Conservation (phyloP, 1,140 invertebrate species). For the Cotesia glomerata region DNA sequence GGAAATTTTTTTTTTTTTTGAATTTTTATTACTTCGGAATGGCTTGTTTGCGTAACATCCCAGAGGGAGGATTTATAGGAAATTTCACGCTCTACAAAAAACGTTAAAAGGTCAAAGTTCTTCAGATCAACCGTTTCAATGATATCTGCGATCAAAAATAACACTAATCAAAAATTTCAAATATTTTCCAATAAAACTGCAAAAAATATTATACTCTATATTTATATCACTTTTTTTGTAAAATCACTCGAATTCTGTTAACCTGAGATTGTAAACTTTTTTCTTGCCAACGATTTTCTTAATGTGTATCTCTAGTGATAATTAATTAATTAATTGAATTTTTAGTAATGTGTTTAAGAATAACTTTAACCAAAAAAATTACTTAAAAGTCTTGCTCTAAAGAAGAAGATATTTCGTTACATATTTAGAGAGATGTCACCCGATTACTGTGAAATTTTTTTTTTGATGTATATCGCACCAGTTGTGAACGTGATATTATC, state of each 20-base stretch:
- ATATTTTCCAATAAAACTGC: background rate
- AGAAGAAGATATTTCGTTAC: too few species aligned
- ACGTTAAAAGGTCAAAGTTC: background rate
- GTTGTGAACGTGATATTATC: slow-evolving; percentile 49
- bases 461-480: too few species aligned
- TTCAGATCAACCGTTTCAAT: background rate
- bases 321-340: too few species aligned
- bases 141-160: background rate
- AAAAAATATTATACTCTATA: background rate
- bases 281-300: too few species aligned
- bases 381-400: too few species aligned
- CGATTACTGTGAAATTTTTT: too few species aligned
- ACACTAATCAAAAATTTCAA: background rate
- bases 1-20: background rate
- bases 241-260: background rate
- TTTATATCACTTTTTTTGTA: background rate
- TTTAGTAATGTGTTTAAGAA: too few species aligned
- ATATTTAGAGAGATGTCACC: too few species aligned
- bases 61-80: background rate
- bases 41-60: background rate
- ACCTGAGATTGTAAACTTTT: too few species aligned
- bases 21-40: background rate
- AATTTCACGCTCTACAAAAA: background rate
- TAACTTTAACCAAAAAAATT: too few species aligned
- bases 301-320: too few species aligned